Conservation (phyloP, 1,140 invertebrate species). For the Trichomalopsis sarcophagae region DNA sequence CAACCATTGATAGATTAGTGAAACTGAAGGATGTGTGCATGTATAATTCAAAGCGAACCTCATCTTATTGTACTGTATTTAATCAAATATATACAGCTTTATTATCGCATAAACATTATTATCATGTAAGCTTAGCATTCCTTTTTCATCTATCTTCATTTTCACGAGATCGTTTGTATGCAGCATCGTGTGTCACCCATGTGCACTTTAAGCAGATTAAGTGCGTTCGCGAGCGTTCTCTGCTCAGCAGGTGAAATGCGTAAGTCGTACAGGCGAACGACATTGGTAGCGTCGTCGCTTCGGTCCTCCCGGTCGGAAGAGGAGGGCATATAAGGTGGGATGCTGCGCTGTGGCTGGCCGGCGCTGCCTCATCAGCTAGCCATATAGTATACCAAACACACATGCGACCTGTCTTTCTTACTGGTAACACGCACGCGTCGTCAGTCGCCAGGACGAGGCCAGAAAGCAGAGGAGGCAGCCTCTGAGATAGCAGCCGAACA, state of each 20-base stretch:
- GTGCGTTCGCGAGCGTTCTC: neutral
- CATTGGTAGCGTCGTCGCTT: neutral
- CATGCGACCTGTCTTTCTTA: slow-evolving; percentile 68
- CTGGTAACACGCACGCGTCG: slow-evolving; percentile 64
- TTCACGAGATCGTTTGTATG: no score
- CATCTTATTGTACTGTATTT: no score
- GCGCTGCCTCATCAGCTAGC: slow-evolving; percentile 68
- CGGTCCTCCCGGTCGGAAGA: neutral
- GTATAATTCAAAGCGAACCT: no score
- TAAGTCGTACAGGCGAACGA: neutral
- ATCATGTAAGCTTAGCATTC: no score
- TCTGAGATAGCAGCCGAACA: neutral
- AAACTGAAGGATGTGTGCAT: no score
- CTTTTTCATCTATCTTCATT: no score
- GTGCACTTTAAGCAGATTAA: neutral
- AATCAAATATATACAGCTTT: no score
- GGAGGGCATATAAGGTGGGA: slow-evolving; percentile 75
- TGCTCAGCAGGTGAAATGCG: neutral
- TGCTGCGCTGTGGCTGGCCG: slow-evolving; percentile 62
- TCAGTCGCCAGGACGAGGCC: neutral
- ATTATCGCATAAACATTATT: no score
- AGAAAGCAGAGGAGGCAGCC: slow-evolving; percentile 5
- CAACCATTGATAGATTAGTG: no score
- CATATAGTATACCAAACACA: slow-evolving; percentile 64
- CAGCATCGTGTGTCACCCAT: no score